phyloP scores from a whole-genome alignment of 1,140 invertebrate genomes.

The Drosophila simulans region DNA sequence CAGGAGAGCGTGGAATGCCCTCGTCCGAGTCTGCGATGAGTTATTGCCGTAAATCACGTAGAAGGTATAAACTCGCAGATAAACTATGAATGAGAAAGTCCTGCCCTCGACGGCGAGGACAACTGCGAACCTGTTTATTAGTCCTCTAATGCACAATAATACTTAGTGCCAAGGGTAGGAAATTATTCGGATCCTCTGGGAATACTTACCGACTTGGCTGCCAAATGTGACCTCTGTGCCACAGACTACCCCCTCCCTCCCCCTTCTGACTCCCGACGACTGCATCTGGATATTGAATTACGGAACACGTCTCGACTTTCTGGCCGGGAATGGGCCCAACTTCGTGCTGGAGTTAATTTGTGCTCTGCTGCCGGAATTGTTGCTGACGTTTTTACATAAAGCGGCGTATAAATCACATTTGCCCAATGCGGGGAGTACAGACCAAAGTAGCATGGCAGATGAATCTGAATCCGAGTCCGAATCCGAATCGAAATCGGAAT shows the following conservation, averaged over 20 bases:
- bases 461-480: conserved; percentile 1
- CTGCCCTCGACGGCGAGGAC: conserved; percentile 9
- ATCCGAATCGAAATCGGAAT: conserved; percentile 25
- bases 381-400: conserved; percentile 78
- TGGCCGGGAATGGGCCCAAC: conserved; percentile 11
- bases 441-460: conserved; percentile 5
- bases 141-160: conserved; percentile 83
- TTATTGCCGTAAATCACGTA: conserved; percentile 82
- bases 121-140: conserved; percentile 80
- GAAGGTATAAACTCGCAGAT: conserved; percentile 69
- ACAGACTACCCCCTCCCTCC: background rate
- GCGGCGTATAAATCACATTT: conserved; percentile 73
- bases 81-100: conserved; percentile 68
- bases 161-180: conserved; percentile 81
- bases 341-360: conserved; percentile 70
- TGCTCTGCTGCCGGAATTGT: conserved; percentile 63
- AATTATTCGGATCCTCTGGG: conserved; percentile 72
- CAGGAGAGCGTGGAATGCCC: conserved; percentile 13
- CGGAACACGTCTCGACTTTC: conserved; percentile 76
- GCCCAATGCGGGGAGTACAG: conserved; percentile 51
- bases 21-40: conserved; percentile 42
- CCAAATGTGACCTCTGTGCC: conserved; percentile 80
- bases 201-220: conserved; percentile 74
- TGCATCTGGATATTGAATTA: conserved; percentile 70
- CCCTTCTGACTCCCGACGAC: background rate